These are phyloP conservation scores for Balaenoptera acutorostrata DNA, from an alignment of 2,113 vertebrate genomes.

Conservation along the genomic window DNA sequence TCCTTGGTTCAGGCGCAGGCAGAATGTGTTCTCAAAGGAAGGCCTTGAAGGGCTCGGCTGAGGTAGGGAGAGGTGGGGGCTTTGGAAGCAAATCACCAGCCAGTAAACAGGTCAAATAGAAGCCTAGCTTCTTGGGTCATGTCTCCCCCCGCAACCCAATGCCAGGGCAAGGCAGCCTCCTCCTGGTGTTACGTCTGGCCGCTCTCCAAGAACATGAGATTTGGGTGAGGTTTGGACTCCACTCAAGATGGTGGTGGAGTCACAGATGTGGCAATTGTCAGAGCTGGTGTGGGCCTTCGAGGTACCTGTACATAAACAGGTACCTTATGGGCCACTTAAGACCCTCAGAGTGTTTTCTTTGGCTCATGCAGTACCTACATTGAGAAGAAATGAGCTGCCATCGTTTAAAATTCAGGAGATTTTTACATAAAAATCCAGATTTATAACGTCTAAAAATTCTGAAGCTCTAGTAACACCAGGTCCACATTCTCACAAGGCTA, in stretches of 20 bases:
- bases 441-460: conserved; percentile 41
- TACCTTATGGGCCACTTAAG: conserved; percentile 48
- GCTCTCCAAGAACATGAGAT: background rate
- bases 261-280: background rate
- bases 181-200: background rate
- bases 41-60: background rate
- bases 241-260: background rate
- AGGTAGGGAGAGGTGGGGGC: background rate
- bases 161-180: background rate
- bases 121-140: background rate
- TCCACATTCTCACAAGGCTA: background rate
- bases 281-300: background rate
- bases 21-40: background rate
- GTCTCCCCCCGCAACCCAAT: background rate
- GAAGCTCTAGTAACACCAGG: background rate
- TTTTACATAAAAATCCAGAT: conserved; percentile 60
- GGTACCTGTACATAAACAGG: conserved; percentile 35
- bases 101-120: background rate
- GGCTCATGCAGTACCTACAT: conserved; percentile 32
- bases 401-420: conserved; percentile 54
- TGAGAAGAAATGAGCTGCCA: conserved; percentile 55
- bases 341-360: conserved; percentile 55
- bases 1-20: background rate
- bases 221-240: background rate
- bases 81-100: background rate